Evolutionary conservation across 2,888 invertebrate species (phyloP).

Genomic region (Ennomos fuscantarius): DNA sequence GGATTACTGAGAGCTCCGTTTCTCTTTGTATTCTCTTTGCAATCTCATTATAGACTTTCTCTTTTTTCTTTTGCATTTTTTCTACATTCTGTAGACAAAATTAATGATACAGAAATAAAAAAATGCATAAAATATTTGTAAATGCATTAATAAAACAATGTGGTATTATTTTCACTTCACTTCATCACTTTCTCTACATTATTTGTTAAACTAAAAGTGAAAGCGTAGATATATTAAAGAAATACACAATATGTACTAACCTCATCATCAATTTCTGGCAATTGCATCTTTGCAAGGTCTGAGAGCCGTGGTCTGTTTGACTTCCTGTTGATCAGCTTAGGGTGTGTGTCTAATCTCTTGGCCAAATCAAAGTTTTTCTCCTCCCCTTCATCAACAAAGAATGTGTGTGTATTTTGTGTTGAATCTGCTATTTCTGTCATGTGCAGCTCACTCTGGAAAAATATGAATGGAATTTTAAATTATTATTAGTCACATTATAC

Average conservation of each 20-base stretch:
- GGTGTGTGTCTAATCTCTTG: constrained; percentile 90
- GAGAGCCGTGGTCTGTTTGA: constrained; percentile 88
- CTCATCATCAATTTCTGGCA: constrained; percentile 86
- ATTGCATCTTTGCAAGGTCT: constrained; percentile 81
- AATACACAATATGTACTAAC: constrained; percentile 53
- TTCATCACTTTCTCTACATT: too few species aligned
- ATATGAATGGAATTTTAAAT: too few species aligned
- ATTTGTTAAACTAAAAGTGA: too few species aligned
- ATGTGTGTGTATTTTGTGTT: constrained; percentile 90
- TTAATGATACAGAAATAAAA: background rate
- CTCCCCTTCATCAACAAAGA: constrained; percentile 89
- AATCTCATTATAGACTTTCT: constrained; percentile 89
- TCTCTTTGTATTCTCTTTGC: constrained; percentile 91
- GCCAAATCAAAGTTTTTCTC: constrained; percentile 89
- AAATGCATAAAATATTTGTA: too few species aligned
- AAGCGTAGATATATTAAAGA: too few species aligned
- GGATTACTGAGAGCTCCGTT: constrained; percentile 89
- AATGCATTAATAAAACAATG: too few species aligned
- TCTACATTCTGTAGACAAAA: constrained; percentile 62
- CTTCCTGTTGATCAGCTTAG: constrained; percentile 87
- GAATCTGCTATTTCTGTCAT: constrained; percentile 90
- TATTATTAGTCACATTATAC: too few species aligned
- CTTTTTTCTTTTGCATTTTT: constrained; percentile 84
- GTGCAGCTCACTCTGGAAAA: constrained; percentile 89
- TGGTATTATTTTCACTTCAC: too few species aligned